Base-by-base conservation (phyloP, 2,797 vertebrate genomes). In the Aotus griseimembra region DNA sequence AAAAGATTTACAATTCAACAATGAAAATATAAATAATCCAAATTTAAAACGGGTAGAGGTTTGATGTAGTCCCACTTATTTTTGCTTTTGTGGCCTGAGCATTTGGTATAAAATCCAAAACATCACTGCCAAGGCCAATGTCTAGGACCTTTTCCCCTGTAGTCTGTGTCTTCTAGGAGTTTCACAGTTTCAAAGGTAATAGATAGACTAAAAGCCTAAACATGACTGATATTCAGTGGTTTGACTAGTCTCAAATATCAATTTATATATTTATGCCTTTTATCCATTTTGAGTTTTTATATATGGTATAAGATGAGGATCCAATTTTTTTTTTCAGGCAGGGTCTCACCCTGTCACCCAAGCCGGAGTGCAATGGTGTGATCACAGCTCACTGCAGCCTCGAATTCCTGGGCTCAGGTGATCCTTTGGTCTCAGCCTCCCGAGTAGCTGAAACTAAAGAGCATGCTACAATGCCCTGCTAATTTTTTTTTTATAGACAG, bases 11-110 rank as follows among this genome's bases (percentile, higher is more conserved):
- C 3, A 79, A 41, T 4, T 73, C 28, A 64, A 88, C 26, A 55
- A 88, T 77, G 77, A 86, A 96, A 96, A 55, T 55, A 82, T 26
- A 88, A 88, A 55, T 79, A 84, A 83, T 11, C 30, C 30, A 33
- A 44, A 61, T 84, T 83, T 44, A 28, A 46, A 76, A 50, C 22
- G 33, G 46, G 19, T 24, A 79, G 19, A 50, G 46, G 46, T 50
- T 79, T 79, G 76, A 79, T 20, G 33, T 79, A 50, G 76, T 50
- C 33, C 3, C 46, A 79, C 48, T 50, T 79, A 50, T 79, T 50
- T 50, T 79, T 50, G 46, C 33, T 50, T 50, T 50, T n/a, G 5
- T 79, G 76, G 76, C 3, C 33, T n/a, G 46, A 50, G 19, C 2
- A 0, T n/a, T n/a, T 50, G 76, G 19, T n/a, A 33, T 50, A 48